A percentile compares a stretch with the other conserved stretches of the same genome.
These are phyloP conservation scores for Tenthredo mesomela DNA, from an alignment of 2,888 invertebrate genomes.

Conservation along the genomic window DNA sequence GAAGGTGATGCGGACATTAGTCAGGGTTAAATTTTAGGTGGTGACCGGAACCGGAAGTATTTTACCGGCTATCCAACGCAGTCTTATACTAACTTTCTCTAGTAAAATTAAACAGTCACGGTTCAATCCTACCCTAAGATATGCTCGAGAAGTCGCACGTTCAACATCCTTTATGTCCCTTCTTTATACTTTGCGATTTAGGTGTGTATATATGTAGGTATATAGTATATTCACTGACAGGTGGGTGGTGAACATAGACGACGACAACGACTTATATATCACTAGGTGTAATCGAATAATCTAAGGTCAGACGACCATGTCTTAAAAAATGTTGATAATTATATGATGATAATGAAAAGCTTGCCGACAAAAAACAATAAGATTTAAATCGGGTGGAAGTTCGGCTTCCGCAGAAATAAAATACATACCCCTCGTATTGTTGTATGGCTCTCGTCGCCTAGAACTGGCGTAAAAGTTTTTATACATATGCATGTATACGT, in stretches of 20 bases:
- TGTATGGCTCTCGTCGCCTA: too few species aligned
- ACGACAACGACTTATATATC: not conserved
- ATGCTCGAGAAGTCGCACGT: constrained; percentile 46
- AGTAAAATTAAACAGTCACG: constrained; percentile 39
- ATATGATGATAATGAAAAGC: not conserved
- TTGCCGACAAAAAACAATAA: not conserved
- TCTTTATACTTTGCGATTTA: too few species aligned
- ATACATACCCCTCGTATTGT: not conserved
- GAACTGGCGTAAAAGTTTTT: too few species aligned
- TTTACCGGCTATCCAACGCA: constrained; percentile 35
- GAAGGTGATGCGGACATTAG: not conserved
- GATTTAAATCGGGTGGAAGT: not conserved
- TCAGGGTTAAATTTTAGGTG: constrained; percentile 33
- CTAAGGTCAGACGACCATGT: not conserved
- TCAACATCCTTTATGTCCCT: constrained; percentile 2
- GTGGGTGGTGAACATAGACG: not conserved
- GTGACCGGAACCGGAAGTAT: constrained; percentile 49
- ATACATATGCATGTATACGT: too few species aligned
- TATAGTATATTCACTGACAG: not conserved
- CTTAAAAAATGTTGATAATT: not conserved
- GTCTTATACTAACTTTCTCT: not conserved
- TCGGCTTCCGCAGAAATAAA: constrained; percentile 8
- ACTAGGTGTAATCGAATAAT: constrained; percentile 15
- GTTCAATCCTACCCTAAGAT: constrained; percentile 44
- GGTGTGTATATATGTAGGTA: not conserved